Evolutionary conservation across 2,797 vertebrate genomes (phyloP).

Genomic region (Pseudotriccus pelzelni): DNA sequence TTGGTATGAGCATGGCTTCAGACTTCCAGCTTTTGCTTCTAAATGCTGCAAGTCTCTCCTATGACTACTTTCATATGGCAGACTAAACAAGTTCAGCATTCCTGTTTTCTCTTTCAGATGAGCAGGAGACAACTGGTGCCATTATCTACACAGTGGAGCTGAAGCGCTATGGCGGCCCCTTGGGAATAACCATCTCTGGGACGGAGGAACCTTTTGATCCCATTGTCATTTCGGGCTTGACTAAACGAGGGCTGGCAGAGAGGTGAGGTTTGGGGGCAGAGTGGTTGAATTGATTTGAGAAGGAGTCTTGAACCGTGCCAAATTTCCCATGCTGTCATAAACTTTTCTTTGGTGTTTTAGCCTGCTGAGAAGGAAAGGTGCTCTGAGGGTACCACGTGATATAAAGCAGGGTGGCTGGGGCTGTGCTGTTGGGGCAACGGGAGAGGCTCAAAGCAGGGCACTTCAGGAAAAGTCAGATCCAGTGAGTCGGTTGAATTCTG

Average conservation of each 20-base stretch:
- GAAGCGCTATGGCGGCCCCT: constrained; percentile 92
- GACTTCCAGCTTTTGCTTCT: neutral
- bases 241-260: constrained; percentile 93
- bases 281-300: neutral
- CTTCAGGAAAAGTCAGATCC: no score
- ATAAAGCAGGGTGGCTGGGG: no score
- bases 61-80: neutral
- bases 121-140: constrained; percentile 94
- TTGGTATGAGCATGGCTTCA: neutral
- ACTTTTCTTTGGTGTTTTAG: neutral
- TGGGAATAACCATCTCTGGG: constrained; percentile 97
- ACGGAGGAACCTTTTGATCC: constrained; percentile 98
- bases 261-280: constrained; percentile 77
- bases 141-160: constrained; percentile 98
- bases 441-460: no score
- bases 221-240: constrained; percentile 94
- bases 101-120: constrained; percentile 80
- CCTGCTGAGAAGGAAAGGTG: neutral
- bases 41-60: neutral
- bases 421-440: no score
- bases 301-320: neutral
- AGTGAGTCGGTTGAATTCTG: no score
- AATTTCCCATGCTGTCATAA: neutral
- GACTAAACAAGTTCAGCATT: neutral
- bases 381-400: neutral